These are phyloP conservation scores for Ennomos erosarius DNA, from an alignment of 2,888 invertebrate species.

Conservation along the genomic window DNA sequence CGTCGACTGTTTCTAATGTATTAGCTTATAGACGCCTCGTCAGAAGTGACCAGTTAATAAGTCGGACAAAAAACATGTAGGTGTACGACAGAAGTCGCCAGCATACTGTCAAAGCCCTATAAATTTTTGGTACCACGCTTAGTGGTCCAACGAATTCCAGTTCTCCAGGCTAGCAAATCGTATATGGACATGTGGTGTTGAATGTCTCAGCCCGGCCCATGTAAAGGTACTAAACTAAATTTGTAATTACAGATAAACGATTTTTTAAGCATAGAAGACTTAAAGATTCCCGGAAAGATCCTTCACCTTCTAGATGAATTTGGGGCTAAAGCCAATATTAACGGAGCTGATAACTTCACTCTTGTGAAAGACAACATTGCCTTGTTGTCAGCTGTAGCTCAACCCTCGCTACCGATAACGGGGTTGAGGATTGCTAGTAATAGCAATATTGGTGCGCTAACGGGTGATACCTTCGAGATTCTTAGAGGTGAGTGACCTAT, in stretches of 20 bases:
- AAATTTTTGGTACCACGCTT: too few relatives aligned
- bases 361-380: conserved; percentile 67
- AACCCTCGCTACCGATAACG: conserved; percentile 57
- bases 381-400: conserved; percentile 64
- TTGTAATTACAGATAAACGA: conserved; percentile 61
- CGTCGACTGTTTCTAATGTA: too few relatives aligned
- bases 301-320: conserved; percentile 68
- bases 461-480: conserved; percentile 61
- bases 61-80: too few relatives aligned
- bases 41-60: too few relatives aligned
- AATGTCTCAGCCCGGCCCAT: background rate
- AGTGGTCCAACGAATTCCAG: too few relatives aligned
- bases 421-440: conserved; percentile 64
- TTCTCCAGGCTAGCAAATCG: too few relatives aligned
- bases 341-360: conserved; percentile 50
- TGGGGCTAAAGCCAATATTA: conserved; percentile 61
- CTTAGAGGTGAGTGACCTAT: conserved; percentile 55
- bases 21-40: too few relatives aligned
- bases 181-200: background rate
- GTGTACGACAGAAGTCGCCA: too few relatives aligned
- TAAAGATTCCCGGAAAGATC: conserved; percentile 65
- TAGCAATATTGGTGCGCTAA: conserved; percentile 54
- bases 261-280: conserved; percentile 53
- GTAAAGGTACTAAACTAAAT: background rate
- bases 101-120: too few relatives aligned